A percentile compares a stretch with the other conserved stretches of the same genome.
phyloP scores from a whole-genome alignment of 2,888 invertebrate genomes.

The Rhopalosiphum nymphaeae region DNA sequence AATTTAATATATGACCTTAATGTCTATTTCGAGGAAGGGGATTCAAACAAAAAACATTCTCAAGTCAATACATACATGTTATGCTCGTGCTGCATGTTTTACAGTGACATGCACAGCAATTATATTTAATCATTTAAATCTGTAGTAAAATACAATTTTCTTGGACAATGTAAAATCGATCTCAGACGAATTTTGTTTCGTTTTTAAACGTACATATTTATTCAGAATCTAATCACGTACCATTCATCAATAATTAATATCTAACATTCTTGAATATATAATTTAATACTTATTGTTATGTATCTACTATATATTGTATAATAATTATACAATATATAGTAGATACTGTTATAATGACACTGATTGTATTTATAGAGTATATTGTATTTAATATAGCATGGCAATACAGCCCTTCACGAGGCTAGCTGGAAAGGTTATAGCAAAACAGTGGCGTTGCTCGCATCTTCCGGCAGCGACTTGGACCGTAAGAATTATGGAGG shows the following conservation, averaged over 20 bases:
- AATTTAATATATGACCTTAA: background rate
- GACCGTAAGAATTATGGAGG: conserved; percentile 85
- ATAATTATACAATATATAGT: background rate
- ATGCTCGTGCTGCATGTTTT: background rate
- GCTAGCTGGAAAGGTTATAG: conserved; percentile 96
- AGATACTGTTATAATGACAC: background rate
- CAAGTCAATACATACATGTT: background rate
- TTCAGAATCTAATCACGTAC: background rate
- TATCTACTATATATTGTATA: background rate
- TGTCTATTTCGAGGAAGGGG: background rate
- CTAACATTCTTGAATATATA: background rate
- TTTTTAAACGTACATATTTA: background rate
- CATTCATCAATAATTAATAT: background rate
- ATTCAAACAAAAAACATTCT: background rate
- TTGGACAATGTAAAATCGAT: background rate
- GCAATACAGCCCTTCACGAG: conserved; percentile 94
- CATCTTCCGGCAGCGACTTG: conserved; percentile 77
- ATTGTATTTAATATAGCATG: conserved; percentile 76
- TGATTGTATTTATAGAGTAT: conserved; percentile 67
- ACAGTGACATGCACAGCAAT: background rate
- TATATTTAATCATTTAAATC: background rate
- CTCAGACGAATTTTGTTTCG: background rate
- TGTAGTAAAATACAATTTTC: background rate
- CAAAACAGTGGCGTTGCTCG: conserved; percentile 79
- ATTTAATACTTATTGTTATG: background rate